Conservation (phyloP, 92 coral and sea anemone species). For the Blastomussa wellsi region DNA sequence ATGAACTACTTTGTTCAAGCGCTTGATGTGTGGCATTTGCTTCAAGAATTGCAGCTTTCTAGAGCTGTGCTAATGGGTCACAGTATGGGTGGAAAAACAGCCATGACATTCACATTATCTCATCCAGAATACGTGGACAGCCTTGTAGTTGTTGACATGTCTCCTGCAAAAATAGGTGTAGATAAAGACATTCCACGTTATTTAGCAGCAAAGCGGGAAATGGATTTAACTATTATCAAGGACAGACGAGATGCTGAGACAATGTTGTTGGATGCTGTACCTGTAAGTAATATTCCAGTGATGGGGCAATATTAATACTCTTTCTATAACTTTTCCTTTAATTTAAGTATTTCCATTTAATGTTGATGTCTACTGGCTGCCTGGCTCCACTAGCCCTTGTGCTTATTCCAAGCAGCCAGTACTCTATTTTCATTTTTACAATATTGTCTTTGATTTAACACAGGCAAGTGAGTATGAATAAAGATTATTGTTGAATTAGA, state of each 20-base stretch:
- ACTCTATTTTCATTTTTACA: no score
- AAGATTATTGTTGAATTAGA: no score
- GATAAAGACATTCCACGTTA: constrained; percentile 77
- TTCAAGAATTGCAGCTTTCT: constrained; percentile 67
- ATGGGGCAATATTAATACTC: no score
- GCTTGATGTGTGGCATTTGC: constrained; percentile 67
- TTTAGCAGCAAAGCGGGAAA: constrained; percentile 68
- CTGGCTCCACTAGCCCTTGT: no score
- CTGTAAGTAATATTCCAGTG: constrained; percentile 57
- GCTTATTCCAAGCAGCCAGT: no score
- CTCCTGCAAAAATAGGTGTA: constrained; percentile 53
- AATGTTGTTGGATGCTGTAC: constrained; percentile 60
- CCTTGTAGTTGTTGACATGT: constrained; percentile 78
- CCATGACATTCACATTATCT: constrained; percentile 82
- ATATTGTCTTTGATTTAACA: no score
- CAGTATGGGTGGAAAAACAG: constrained; percentile 98
- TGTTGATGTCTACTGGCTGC: no score
- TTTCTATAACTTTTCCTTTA: no score
- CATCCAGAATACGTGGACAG: constrained; percentile 82
- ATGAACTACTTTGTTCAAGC: constrained; percentile 85
- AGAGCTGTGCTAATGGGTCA: constrained; percentile 86
- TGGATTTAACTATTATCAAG: constrained; percentile 71
- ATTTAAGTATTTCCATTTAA: no score
- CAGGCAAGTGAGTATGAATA: no score
- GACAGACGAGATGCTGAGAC: constrained; percentile 82